Evolutionary conservation across 2,797 vertebrate genomes (phyloP), one percentile per base, ranked within the genome.

Genomic region (Chelmon rostratus): DNA sequence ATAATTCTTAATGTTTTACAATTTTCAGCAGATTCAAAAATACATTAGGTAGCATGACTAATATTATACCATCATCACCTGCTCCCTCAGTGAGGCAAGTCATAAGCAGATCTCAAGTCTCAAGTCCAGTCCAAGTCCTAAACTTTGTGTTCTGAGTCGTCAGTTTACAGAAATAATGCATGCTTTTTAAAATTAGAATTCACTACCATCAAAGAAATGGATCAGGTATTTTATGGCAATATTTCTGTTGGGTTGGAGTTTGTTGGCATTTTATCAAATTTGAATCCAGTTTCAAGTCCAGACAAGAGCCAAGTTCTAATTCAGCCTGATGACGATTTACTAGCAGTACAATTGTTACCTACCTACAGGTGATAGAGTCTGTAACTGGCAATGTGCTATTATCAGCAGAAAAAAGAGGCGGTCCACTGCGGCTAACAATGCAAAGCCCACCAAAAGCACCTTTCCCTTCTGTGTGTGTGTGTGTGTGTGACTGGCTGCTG

Each of bases 11-110:
- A 49, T 3, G 35, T 62, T 61, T 50, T 37, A 42, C 38, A 76
- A 50, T 64, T 37, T 74, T 35, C 40, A 33, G 42, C n/a, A n/a
- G n/a, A n/a, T 77, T 69, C 2, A 53, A 62, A 72, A 25, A 62
- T 64, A 16, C 19, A 28, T 68, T 57, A 68, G 35, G 53, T 68
- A 28, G 38, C 35, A 31, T 42, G 57, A 38, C 67, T 31, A 68
- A 71, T 8, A 47, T 46, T 47, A n/a, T n/a, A n/a, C n/a, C n/a
- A n/a, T n/a, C n/a, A 74, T 67, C 52, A 63, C 9, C 38, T 42
- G 47, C 11, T 13, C 58, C 11, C 18, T 47, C 37, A 44, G 49
- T 40, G 18, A 74, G 40, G 49, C 4, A 25, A 46, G 47, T 57
- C 18, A 46, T 2, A n/a, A 61, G 37, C 42, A 47, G 38, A 21